phyloP scores from a whole-genome alignment of 2,797 vertebrate species.

The Eulemur mongoz region DNA sequence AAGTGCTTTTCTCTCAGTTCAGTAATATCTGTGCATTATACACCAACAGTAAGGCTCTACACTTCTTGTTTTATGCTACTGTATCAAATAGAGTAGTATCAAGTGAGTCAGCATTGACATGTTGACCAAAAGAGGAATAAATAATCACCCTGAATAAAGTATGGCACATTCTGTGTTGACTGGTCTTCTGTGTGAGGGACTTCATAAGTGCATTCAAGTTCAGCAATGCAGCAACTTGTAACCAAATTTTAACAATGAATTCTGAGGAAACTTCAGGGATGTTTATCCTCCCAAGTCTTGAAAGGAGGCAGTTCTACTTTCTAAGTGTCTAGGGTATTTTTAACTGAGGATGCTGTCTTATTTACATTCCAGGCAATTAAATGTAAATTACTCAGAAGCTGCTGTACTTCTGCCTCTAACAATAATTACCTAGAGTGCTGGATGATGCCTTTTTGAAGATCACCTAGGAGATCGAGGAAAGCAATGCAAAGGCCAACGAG shows the following conservation, averaged over 20 bases:
- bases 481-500: background rate
- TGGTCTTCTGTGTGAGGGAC: background rate
- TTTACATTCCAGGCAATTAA: slow-evolving; percentile 42
- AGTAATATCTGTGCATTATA: background rate
- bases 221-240: background rate
- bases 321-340: slow-evolving; percentile 19
- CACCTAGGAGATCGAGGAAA: background rate
- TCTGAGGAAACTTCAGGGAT: background rate
- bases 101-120: background rate
- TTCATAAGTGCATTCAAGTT: background rate
- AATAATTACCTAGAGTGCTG: background rate
- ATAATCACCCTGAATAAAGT: background rate
- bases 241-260: background rate
- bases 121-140: background rate
- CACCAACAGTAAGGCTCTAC: background rate
- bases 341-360: slow-evolving; percentile 25
- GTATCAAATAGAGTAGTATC: background rate
- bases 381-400: slow-evolving; percentile 3
- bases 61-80: background rate
- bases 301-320: slow-evolving; percentile 3
- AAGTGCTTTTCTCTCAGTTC: background rate
- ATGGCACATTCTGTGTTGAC: fast-evolving
- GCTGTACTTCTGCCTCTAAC: background rate
- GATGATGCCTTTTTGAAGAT: background rate
- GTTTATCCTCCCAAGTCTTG: background rate